These are phyloP conservation scores for Penaeus vannamei DNA, from an alignment of 1,140 invertebrate species.

Conservation along the genomic window DNA sequence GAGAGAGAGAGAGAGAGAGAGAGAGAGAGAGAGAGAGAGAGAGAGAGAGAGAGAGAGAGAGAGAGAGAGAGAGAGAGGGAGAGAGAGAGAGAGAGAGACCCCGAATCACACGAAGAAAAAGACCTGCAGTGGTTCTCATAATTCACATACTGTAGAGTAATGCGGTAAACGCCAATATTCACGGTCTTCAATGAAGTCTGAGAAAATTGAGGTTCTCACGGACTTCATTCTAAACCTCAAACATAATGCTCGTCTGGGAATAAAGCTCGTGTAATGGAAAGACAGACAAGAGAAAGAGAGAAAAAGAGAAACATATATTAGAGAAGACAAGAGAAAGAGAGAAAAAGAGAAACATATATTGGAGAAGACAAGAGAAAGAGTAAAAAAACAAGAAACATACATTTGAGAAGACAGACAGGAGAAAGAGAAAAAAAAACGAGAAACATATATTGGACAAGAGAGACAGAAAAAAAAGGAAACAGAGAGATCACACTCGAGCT, in stretches of 20 bases:
- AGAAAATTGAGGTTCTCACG: not conserved
- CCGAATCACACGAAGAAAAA: conserved; percentile 48
- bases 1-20: not conserved
- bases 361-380: not conserved
- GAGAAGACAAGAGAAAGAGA: not conserved
- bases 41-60: not conserved
- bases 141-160: not conserved
- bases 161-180: not conserved
- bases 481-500: no score
- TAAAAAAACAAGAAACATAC: not conserved
- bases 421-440: not conserved
- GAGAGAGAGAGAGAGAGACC: conserved; percentile 40
- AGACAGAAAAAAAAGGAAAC: not conserved
- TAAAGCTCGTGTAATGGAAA: not conserved
- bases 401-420: not conserved
- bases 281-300: conserved; percentile 1
- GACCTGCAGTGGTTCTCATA: not conserved
- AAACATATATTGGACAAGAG: not conserved
- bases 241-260: not conserved
- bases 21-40: not conserved
- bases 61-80: not conserved
- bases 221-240: not conserved
- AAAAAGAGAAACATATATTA: not conserved
- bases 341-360: no score
- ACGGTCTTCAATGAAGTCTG: not conserved